Percentiles rank a stretch among this genome's conserved stretches.
Evolutionary conservation across 2,797 vertebrate genomes (phyloP).

Genomic region (Centropyge bicolor): DNA sequence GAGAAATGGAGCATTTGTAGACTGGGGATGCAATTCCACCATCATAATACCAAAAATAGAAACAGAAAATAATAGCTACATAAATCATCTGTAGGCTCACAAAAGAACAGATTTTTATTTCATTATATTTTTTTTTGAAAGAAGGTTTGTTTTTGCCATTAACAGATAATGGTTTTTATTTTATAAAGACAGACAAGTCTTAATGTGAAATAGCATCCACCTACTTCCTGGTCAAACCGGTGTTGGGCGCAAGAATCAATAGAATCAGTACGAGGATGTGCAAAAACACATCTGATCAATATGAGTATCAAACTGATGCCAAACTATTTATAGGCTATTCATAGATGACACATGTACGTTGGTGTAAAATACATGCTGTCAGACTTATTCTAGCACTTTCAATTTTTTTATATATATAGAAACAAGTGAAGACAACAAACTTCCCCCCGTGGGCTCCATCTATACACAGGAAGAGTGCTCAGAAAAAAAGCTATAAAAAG

Average conservation of each 20-base stretch:
- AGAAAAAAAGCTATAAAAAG: conserved; percentile 3
- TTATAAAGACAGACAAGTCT: background rate
- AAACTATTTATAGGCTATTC: background rate
- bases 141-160: background rate
- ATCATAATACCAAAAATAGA: background rate
- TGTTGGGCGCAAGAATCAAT: background rate
- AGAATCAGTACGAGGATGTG: background rate
- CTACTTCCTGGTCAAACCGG: background rate
- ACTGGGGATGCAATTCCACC: background rate
- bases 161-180: background rate
- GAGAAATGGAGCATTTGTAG: conserved; percentile 25
- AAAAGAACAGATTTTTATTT: background rate
- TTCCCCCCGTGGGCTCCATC: background rate
- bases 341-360: background rate
- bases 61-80: background rate
- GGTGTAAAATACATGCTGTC: background rate
- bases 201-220: background rate
- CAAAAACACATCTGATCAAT: background rate
- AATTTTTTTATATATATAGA: background rate
- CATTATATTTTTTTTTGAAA: background rate
- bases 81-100: background rate
- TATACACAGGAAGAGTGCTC: background rate
- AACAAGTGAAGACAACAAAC: background rate
- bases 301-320: background rate
- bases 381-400: background rate